These are phyloP conservation scores for Artibeus jamaicensis DNA, from an alignment of 2,797 vertebrate genomes.

Conservation along the genomic window DNA sequence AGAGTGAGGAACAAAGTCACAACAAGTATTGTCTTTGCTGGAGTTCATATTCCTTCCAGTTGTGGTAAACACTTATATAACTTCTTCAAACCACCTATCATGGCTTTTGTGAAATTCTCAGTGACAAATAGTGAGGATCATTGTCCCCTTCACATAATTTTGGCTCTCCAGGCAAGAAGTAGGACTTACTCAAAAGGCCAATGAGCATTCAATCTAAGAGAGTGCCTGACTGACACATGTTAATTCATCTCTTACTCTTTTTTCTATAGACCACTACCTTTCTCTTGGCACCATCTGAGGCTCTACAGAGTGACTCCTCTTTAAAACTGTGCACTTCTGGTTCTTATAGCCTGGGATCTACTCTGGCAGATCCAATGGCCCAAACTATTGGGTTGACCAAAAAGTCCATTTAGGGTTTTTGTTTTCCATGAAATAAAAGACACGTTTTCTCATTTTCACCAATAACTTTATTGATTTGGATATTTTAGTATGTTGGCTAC, in stretches of 20 bases:
- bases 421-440: not conserved
- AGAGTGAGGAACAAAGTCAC: not conserved
- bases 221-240: rapidly evolving
- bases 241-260: not conserved
- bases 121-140: not conserved
- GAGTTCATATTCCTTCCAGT: not conserved
- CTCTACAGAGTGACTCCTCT: not conserved
- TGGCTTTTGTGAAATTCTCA: not conserved
- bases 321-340: not conserved
- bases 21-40: not conserved
- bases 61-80: not conserved
- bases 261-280: not conserved
- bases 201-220: not conserved
- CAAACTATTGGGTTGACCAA: not conserved
- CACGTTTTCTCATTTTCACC: not conserved
- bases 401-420: not conserved
- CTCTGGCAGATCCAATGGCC: not conserved
- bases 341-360: not conserved
- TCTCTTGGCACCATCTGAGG: not conserved
- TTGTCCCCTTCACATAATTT: not conserved
- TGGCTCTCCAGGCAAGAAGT: not conserved
- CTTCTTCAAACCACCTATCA: not conserved
- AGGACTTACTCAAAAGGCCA: not conserved
- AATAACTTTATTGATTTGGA: not conserved
- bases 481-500: not conserved